Evolutionary conservation across 2,797 vertebrate species (phyloP).

Genomic region (Cossypha polioptera): DNA sequence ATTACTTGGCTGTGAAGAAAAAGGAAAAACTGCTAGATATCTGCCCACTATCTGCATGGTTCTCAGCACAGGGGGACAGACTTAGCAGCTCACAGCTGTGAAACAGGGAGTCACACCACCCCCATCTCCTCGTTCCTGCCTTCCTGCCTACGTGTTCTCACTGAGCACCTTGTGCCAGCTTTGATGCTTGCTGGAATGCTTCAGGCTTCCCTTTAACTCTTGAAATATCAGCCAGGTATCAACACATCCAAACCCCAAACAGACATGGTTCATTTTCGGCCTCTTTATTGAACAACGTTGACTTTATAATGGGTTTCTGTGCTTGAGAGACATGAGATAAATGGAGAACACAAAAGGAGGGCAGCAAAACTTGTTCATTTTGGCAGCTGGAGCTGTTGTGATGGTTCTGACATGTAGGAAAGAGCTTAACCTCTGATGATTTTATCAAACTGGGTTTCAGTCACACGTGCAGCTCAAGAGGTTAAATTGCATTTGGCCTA

Average conservation of each 20-base stretch:
- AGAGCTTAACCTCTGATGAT: neutral
- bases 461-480: neutral
- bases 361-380: neutral
- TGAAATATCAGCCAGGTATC: neutral
- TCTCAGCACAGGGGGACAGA: neutral
- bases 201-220: neutral
- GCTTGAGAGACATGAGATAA: neutral
- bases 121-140: neutral
- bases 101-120: neutral
- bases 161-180: neutral
- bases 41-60: neutral
- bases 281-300: neutral
- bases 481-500: neutral
- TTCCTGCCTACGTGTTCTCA: neutral
- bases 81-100: neutral
- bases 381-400: neutral
- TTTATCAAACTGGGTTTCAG: neutral
- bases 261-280: neutral
- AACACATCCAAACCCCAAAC: neutral
- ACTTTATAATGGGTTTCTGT: neutral
- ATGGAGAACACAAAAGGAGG: neutral
- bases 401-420: neutral
- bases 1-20: neutral
- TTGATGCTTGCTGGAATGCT: neutral
- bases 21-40: neutral